Evolutionary conservation across 2,888 invertebrate genomes (phyloP), one percentile per base, ranked within the genome.

Genomic region (Yponomeuta sedellus): DNA sequence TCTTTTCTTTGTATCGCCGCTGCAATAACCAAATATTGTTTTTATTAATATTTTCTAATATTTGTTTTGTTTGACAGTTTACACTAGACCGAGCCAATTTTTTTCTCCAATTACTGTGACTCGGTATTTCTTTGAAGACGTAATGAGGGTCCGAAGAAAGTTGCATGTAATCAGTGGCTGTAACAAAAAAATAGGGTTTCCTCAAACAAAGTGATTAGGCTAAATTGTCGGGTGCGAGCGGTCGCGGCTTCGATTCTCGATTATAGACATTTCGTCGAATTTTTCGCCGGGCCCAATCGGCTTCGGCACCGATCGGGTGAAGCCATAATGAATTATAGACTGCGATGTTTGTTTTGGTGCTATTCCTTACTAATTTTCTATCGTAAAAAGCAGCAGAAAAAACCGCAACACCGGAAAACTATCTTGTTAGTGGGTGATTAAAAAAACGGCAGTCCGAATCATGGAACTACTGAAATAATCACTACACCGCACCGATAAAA

Each of bases 181-280:
- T 52, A 2, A 52, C 34, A 16, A 52, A 52, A 52, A 52, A 52
- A 52, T 52, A 52, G 16, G 44, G 74, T 79, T 78, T 79, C 75
- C 73, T 70, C 78, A 80, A 85, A 84, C 83, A 82, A 52, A 82
- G 76, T 78, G 81, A 89, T 89, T 88, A 88, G 70, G 72, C 71
- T 86, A 88, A 52, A 88, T 88, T 86, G 85, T 75, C 79, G 85
- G 88, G 81, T 84, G 79, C 74, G 71, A 71, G 68, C 44, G 25
- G 71, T 69, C 70, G 73, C 79, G 71, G 77, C 77, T 83, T 86
- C 79, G 83, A 81, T 79, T 77, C 80, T 75, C 79, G 88, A 89
- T 89, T 89, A 89, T 88, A 88, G 82, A 79, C 73, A 89, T 90
- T 87, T 82, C 78, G 77, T 77, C 77, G 74, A 78, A 77, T 78